Base-by-base conservation (phyloP, 2,888 invertebrate genomes). In the Cephonodes hylas region DNA sequence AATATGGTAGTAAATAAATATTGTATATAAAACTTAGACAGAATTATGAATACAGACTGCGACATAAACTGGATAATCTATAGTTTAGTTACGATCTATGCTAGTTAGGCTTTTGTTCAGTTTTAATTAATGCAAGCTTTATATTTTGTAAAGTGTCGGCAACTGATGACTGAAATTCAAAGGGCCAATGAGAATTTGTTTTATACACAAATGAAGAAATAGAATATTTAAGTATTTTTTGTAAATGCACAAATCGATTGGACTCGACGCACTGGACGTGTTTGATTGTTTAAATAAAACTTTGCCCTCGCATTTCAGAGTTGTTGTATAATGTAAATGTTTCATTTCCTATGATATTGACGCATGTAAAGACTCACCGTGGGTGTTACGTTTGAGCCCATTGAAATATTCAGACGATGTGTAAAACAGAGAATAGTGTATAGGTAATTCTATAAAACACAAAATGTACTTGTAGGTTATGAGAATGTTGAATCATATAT, bases 1-100 rank as follows among this genome's bases (percentile, higher is more conserved):
- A 92, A 92, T 92, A 92, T 91, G 92, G 87, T 92, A 92, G 92
- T 83, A 88, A 91, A 91, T 92, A 91, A 91, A 92, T 91, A 90
- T 88, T 92, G 91, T 92, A 92, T 81, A 91, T 92, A 91, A 82
- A 85, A 79, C 64, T 44, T 42, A 44, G 63, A 85, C 86, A 83
- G 83, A 82, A 87, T 88, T 88, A 86, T 84, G 83, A 82, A 87
- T 87, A 89, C 91, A 87, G 91, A 91, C 91, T 90, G 91, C 86
- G 81, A 86, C 73, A 79, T 82, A 85, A 86, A 88, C 90, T 88
- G 86, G 85, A 83, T 85, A 84, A 84, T 84, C 82, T 85, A 88
- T 89, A 89, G 89, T 89, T 91, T 89, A 89, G 88, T 91, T 87
- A 88, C 84, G 75, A 85, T 86, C 85, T 89, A 87, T 84, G 89